phyloP scores from a whole-genome alignment of 1,140 invertebrate species.

The Megalopta genalis region DNA sequence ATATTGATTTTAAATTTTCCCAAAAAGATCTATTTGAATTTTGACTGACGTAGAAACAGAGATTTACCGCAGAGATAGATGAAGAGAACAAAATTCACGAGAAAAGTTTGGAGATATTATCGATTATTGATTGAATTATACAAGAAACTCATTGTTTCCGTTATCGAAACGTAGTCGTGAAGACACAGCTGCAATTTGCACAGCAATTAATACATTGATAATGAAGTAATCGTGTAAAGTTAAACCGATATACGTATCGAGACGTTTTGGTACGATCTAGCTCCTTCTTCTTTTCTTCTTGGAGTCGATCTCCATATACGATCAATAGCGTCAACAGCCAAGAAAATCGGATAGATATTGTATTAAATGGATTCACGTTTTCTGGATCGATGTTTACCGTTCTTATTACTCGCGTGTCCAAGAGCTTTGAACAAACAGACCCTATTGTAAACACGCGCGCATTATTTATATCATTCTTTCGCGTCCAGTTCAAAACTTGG shows the following conservation, averaged over 20 bases:
- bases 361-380: not conserved
- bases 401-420: not conserved
- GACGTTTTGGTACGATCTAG: not conserved
- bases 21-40: not conserved
- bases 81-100: not conserved
- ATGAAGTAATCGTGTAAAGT: not conserved
- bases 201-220: not conserved
- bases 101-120: not conserved
- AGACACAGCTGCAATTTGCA: not conserved
- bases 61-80: not conserved
- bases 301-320: not conserved
- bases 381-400: too few relatives aligned
- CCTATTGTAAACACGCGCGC: not conserved
- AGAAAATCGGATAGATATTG: too few relatives aligned
- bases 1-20: not conserved
- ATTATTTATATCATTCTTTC: constrained; percentile 5
- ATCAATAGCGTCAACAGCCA: too few relatives aligned
- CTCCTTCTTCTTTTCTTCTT: not conserved
- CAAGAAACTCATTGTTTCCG: constrained; percentile 1
- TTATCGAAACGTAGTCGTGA: not conserved
- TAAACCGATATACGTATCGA: not conserved
- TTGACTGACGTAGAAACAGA: not conserved
- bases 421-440: not conserved
- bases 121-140: not conserved
- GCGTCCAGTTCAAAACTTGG: not conserved